Evolutionary conservation across 2,888 invertebrate genomes (phyloP).

Genomic region (Drosophila acutilabella): DNA sequence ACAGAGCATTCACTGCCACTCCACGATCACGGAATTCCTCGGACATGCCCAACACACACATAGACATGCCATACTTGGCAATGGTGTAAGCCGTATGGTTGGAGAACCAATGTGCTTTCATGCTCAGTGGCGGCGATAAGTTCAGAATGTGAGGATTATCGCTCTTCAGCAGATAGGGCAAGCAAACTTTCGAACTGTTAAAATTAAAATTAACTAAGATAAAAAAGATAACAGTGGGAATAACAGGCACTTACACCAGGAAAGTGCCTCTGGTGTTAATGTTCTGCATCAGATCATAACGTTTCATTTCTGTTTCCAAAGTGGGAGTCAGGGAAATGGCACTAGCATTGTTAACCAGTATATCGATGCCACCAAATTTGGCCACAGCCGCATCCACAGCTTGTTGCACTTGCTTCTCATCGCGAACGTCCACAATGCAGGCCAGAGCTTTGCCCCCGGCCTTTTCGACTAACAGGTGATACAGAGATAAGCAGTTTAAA

Average conservation of each 20-base stretch:
- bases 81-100: conserved; percentile 98
- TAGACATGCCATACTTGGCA: conserved; percentile 99
- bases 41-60: conserved; percentile 99
- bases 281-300: conserved; percentile 97
- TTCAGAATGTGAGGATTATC: conserved; percentile 97
- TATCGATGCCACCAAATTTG: conserved; percentile 97
- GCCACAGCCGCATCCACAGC: conserved; percentile 89
- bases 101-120: conserved; percentile 95
- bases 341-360: conserved; percentile 97
- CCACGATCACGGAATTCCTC: conserved; percentile 93
- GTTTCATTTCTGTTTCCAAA: conserved; percentile 95
- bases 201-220: conserved; percentile 2
- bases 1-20: conserved; percentile 97
- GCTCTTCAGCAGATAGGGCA: conserved; percentile 94
- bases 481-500: conserved; percentile 18
- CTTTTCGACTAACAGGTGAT: conserved; percentile 88
- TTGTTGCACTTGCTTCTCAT: conserved; percentile 88
- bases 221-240: background rate
- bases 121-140: conserved; percentile 95
- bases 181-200: conserved; percentile 93
- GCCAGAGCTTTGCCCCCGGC: conserved; percentile 92
- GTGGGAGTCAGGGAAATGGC: conserved; percentile 95
- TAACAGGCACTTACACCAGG: conserved; percentile 89
- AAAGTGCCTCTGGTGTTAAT: conserved; percentile 98
- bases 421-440: conserved; percentile 92